Evolutionary conservation across 2,113 vertebrate genomes (phyloP), one percentile per base, ranked within the genome.

Genomic region (Pampusana beccarii): DNA sequence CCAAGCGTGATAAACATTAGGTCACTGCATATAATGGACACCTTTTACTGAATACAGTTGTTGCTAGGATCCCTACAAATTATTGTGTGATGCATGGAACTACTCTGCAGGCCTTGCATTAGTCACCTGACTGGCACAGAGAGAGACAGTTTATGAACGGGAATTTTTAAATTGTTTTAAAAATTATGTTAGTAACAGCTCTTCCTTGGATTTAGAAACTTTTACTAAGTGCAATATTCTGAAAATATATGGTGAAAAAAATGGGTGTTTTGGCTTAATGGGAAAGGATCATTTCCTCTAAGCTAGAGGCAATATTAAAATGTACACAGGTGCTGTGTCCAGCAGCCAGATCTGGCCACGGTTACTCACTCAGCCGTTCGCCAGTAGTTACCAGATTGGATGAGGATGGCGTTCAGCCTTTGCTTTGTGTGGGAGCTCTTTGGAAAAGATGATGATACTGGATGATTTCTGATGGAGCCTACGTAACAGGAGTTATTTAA

Each of bases 1-100:
- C 83, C 1, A 9, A 84, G 72, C 0, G 2, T 34, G 86, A 62
- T 54, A 91, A 93, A 85, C 62, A 38, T 56, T 16, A 84, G 95
- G 88, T 92, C 91, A 80, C 16, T 5, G 74, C n/a, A 26, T 62
- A 62, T 87, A 96, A 97, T 94, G 92, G 93, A 66, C 66, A 72
- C 88, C 77, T 96, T 89, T 92, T 85, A 87, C 73, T 8, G 2
- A 61, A 26, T 26, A 26, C 62, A 40, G 73, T 44, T 91, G 96
- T 96, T 92, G 93, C 93, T 96, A 95, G 91, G 96, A 92, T 93
- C 36, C 36, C 80, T 65, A 79, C 44, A 80, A 91, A 94, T 84
- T 44, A 48, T 16, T 21, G 67, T 86, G 88, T 31, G 14, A 70
- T 28, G 65, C 60, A 36, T 53, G 88, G 89, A 89, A 89, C 86